A percentile compares a stretch with the other conserved stretches of the same genome.
phyloP scores from a whole-genome alignment of 92 coral and sea anemone genomes.

The Porites rus region DNA sequence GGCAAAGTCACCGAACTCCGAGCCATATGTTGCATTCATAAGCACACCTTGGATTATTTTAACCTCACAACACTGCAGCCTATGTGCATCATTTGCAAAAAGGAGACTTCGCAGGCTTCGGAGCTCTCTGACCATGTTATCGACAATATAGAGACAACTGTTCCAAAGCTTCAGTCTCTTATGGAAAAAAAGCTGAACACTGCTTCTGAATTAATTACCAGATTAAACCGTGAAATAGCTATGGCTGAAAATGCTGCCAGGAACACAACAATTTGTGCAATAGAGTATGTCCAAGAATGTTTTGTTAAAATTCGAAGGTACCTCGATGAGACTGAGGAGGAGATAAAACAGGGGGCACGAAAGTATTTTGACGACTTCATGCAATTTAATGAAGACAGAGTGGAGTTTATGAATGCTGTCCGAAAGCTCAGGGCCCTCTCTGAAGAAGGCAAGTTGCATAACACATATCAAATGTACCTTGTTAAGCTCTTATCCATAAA shows the following conservation, averaged over 20 bases:
- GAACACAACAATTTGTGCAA: slow-evolving; percentile 45
- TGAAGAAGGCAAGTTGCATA: slow-evolving; percentile 26
- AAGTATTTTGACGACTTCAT: slow-evolving; percentile 39
- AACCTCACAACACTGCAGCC: slow-evolving; percentile 74
- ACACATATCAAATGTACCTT: background rate
- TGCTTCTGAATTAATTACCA: slow-evolving; percentile 52
- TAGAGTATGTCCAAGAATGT: slow-evolving; percentile 36
- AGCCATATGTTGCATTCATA: slow-evolving; percentile 81
- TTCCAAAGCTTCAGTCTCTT: slow-evolving; percentile 67
- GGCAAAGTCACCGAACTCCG: slow-evolving; percentile 73
- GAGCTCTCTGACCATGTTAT: slow-evolving; percentile 63
- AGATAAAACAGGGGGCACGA: slow-evolving; percentile 39
- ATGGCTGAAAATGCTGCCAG: slow-evolving; percentile 47
- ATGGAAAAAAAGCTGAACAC: slow-evolving; percentile 63
- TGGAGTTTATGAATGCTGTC: slow-evolving; percentile 20
- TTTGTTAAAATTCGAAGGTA: slow-evolving; percentile 49
- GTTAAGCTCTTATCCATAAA: background rate
- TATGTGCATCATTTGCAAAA: slow-evolving; percentile 78
- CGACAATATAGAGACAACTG: slow-evolving; percentile 55
- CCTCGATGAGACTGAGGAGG: slow-evolving; percentile 65
- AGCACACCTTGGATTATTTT: slow-evolving; percentile 87
- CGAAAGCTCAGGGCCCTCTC: slow-evolving; percentile 10
- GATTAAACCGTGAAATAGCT: slow-evolving; percentile 24
- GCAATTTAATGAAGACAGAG: slow-evolving; percentile 36
- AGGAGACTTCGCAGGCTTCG: slow-evolving; percentile 32